Percentiles rank a stretch among this genome's conserved stretches.
phyloP scores from a whole-genome alignment of 2,797 vertebrate species.

The Acanthiza pusilla region DNA sequence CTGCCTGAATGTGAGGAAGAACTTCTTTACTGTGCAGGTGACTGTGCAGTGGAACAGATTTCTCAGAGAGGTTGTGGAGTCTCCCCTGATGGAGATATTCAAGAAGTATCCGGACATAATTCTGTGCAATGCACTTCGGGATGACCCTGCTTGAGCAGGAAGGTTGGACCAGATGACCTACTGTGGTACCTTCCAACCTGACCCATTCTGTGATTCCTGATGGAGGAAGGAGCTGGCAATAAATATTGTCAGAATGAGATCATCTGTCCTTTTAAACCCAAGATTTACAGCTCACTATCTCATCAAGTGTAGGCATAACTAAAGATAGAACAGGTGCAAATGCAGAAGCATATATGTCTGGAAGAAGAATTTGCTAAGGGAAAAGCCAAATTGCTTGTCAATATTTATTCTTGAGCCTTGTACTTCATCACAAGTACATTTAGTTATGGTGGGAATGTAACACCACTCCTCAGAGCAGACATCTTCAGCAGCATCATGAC shows the following conservation, averaged over 20 bases:
- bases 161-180: not conserved
- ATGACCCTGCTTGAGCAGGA: not conserved
- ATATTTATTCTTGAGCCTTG: not conserved
- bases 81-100: not conserved
- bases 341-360: not conserved
- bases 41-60: not conserved
- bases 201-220: not conserved
- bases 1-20: not conserved
- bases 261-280: not conserved
- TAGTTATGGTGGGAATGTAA: not conserved
- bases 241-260: not conserved
- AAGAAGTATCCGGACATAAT: not conserved
- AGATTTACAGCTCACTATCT: not conserved
- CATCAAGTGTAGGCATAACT: not conserved
- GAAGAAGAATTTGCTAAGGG: not conserved
- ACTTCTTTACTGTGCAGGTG: not conserved
- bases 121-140: not conserved
- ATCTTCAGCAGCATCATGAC: not conserved
- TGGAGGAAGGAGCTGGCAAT: not conserved
- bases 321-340: not conserved
- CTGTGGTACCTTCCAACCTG: not conserved
- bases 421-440: not conserved
- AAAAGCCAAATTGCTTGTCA: not conserved
- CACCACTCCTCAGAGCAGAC: accelerated
- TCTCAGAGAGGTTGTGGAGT: not conserved